Conservation (phyloP, 2,113 vertebrate genomes). For the Mus musculus region GRCm39 chr3:68513501-68514000, state of each 20-base stretch:
- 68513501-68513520: slow-evolving; percentile 50
- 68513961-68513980: not conserved
- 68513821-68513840: not conserved
- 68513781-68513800: not conserved
- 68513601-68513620: slow-evolving; percentile 80
- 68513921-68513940: not conserved
- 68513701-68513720: not conserved
- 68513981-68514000: not conserved
- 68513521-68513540: not conserved
- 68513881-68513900: no score
- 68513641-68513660: slow-evolving; percentile 59
- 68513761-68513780: not conserved
- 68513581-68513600: slow-evolving; percentile 49
- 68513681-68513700: not conserved
- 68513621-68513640: slow-evolving; percentile 45
- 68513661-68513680: slow-evolving; percentile 18
- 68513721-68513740: not conserved
- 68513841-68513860: not conserved
- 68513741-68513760: not conserved
- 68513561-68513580: slow-evolving; percentile 55
- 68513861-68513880: not conserved
- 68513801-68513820: not conserved
- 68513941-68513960: not conserved
- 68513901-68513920: not conserved
- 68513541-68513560: not conserved